These are phyloP conservation scores for Cosmia pyralina DNA, from an alignment of 2,888 invertebrate species.

Conservation along the genomic window DNA sequence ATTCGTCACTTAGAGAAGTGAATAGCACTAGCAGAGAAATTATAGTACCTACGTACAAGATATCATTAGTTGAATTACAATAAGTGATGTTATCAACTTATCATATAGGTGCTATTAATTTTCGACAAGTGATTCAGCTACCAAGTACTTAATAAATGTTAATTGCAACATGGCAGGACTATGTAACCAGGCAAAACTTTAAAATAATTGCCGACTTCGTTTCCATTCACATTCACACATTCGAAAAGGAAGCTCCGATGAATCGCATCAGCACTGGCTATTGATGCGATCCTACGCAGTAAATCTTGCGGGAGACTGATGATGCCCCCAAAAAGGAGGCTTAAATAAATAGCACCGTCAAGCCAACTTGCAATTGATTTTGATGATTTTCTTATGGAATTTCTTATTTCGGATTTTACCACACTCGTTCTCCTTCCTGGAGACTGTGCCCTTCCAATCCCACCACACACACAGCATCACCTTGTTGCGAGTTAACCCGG, in stretches of 20 bases:
- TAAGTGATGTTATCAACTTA: conserved; percentile 1
- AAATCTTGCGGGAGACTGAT: not conserved
- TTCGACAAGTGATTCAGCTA: not conserved
- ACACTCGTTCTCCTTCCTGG: too few species aligned
- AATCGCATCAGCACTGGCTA: not conserved
- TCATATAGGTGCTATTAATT: not conserved
- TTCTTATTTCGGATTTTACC: too few species aligned
- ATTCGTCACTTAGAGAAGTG: too few species aligned
- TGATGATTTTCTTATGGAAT: too few species aligned
- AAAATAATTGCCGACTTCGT: not conserved
- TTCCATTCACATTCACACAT: not conserved
- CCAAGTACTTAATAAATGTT: not conserved
- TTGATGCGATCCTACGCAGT: not conserved
- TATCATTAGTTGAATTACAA: too few species aligned
- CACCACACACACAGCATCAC: too few species aligned
- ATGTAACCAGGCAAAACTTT: not conserved
- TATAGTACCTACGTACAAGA: too few species aligned
- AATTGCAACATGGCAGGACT: not conserved
- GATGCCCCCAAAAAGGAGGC: not conserved
- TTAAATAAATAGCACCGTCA: not conserved
- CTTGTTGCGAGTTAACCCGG: too few species aligned
- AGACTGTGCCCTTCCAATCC: too few species aligned
- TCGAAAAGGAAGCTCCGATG: not conserved
- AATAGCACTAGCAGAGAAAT: too few species aligned
- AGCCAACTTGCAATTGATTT: too few species aligned